Evolutionary conservation across 2,888 invertebrate genomes (phyloP).

Genomic region (Leptothorax acervorum): DNA sequence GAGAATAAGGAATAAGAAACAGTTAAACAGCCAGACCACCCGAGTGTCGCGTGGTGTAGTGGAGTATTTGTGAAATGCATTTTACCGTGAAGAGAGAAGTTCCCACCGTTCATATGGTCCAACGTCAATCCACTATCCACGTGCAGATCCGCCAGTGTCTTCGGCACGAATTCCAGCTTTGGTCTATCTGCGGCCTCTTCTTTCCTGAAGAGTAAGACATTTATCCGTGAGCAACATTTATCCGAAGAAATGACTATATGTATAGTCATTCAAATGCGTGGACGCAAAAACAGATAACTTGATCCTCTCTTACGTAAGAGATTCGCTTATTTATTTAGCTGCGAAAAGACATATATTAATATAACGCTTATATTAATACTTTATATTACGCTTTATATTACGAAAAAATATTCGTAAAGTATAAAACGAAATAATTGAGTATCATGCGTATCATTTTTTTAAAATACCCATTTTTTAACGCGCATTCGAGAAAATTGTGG

Average conservation of each 20-base stretch:
- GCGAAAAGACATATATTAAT: background rate
- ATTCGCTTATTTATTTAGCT: background rate
- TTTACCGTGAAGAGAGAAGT: constrained; percentile 87
- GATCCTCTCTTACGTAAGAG: background rate
- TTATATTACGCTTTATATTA: background rate
- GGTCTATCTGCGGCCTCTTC: constrained; percentile 96
- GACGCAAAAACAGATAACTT: background rate
- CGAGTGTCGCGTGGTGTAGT: constrained; percentile 73
- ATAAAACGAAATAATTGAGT: background rate
- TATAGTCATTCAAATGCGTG: background rate
- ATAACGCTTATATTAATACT: background rate
- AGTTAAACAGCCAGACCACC: constrained; percentile 78
- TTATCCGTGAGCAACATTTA: background rate
- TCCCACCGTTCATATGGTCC: constrained; percentile 90
- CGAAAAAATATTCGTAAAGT: background rate
- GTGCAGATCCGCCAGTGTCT: constrained; percentile 94
- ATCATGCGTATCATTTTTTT: background rate
- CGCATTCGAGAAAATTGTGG: background rate
- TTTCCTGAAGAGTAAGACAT: constrained; percentile 87
- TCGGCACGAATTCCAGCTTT: constrained; percentile 96
- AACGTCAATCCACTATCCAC: constrained; percentile 89
- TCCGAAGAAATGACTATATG: background rate
- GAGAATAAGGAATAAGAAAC: constrained; percentile 46
- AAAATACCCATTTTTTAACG: background rate
- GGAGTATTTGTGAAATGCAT: constrained; percentile 79